These are phyloP conservation scores for Drosophila paulistorum DNA, from an alignment of 1,140 invertebrate species.

Conservation along the genomic window DNA sequence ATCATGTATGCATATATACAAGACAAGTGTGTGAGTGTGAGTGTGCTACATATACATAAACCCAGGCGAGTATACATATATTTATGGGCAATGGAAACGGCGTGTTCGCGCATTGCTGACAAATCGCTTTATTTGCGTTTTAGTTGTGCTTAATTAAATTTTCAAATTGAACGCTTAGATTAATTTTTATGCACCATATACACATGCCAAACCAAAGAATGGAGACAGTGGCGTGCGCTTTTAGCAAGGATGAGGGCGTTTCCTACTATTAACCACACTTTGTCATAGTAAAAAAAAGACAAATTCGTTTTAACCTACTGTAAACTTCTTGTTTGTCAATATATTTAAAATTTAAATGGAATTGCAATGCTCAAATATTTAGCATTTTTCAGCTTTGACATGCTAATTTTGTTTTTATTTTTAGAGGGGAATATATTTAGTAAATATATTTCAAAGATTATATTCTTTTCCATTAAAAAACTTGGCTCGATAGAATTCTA, in stretches of 20 bases:
- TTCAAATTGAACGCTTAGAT: conserved; percentile 52
- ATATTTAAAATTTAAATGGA: too few species aligned
- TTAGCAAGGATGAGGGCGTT: not conserved
- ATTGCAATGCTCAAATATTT: too few species aligned
- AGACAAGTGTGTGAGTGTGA: conserved; percentile 8
- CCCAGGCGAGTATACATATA: conserved; percentile 29
- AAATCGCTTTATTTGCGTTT: conserved; percentile 73
- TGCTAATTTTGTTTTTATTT: too few species aligned
- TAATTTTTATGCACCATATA: conserved; percentile 34
- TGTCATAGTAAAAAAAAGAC: too few species aligned
- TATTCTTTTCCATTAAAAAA: too few species aligned
- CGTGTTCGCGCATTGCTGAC: conserved; percentile 52
- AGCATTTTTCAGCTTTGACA: too few species aligned
- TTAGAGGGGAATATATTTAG: too few species aligned
- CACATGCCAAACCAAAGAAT: conserved; percentile 16
- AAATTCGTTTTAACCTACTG: too few species aligned
- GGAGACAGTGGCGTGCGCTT: not conserved
- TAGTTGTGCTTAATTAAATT: conserved; percentile 71
- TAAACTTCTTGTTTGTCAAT: too few species aligned
- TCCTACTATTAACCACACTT: too few species aligned
- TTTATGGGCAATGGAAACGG: not conserved
- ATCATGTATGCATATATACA: conserved; percentile 11
- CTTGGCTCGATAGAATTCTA: too few species aligned
- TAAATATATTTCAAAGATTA: too few species aligned
- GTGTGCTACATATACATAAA: not conserved